Conservation (phyloP, 2,113 vertebrate genomes). For the Puffinus mauretanicus region DNA sequence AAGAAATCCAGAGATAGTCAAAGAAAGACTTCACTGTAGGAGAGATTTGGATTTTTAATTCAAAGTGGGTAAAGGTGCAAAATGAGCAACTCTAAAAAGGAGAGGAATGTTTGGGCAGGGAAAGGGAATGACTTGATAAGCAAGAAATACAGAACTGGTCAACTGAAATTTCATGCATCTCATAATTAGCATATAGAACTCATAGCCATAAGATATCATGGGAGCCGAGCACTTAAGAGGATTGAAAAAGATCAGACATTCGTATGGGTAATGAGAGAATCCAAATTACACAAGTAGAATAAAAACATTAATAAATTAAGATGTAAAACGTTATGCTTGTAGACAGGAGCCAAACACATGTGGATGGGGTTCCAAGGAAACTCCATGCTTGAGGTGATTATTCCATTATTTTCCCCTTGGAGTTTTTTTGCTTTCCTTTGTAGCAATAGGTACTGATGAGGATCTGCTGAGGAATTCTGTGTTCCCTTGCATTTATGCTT, state of each 20-base stretch:
- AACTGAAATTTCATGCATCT: background rate
- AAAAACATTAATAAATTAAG: background rate
- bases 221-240: background rate
- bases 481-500: background rate
- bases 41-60: background rate
- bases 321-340: background rate
- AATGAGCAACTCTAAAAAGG: background rate
- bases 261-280: background rate
- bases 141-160: background rate
- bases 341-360: background rate
- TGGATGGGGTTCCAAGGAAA: background rate
- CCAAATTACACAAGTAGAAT: background rate
- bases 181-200: background rate
- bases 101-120: background rate
- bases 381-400: background rate
- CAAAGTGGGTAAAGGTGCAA: background rate
- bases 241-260: background rate
- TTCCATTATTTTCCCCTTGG: background rate
- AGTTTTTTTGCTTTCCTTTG: background rate
- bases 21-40: background rate
- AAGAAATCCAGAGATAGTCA: background rate
- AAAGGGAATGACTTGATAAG: background rate
- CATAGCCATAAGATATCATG: background rate
- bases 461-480: background rate
- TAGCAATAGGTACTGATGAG: background rate